A percentile compares a stretch with the other conserved stretches of the same genome.
Evolutionary conservation across 2,797 vertebrate species (phyloP).

Genomic region (Rachycentron canadum): DNA sequence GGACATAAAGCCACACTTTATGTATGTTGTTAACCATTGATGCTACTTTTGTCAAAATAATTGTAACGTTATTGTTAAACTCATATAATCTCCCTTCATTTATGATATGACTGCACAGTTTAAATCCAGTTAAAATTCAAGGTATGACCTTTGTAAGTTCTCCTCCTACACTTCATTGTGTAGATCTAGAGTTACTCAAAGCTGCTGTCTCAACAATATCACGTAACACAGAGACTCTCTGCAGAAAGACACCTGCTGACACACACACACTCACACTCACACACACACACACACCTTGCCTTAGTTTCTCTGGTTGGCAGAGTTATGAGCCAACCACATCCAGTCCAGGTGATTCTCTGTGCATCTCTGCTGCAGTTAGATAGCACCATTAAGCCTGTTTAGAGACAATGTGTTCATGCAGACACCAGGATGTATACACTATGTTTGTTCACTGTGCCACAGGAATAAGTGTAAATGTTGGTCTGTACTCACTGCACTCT

Average conservation of each 20-base stretch:
- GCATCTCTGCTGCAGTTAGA: conserved; percentile 28
- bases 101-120: neutral
- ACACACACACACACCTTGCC: neutral
- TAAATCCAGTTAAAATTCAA: neutral
- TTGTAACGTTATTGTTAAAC: neutral
- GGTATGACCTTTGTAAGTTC: neutral
- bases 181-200: conserved; percentile 33
- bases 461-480: neutral
- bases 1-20: neutral
- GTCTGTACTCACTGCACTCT: neutral
- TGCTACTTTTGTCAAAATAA: neutral
- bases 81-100: neutral
- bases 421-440: neutral
- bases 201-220: conserved; percentile 37
- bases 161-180: conserved; percentile 25
- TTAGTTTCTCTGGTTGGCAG: neutral
- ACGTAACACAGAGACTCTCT: conserved; percentile 25
- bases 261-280: conserved; percentile 10
- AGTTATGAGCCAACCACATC: conserved; percentile 14
- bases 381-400: neutral
- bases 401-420: neutral
- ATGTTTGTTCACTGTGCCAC: neutral
- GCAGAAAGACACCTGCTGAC: conserved; percentile 28
- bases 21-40: neutral
- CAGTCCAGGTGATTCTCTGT: neutral